These are phyloP conservation scores for Lichenostomus cassidix DNA, from an alignment of 2,113 vertebrate genomes.

Conservation along the genomic window DNA sequence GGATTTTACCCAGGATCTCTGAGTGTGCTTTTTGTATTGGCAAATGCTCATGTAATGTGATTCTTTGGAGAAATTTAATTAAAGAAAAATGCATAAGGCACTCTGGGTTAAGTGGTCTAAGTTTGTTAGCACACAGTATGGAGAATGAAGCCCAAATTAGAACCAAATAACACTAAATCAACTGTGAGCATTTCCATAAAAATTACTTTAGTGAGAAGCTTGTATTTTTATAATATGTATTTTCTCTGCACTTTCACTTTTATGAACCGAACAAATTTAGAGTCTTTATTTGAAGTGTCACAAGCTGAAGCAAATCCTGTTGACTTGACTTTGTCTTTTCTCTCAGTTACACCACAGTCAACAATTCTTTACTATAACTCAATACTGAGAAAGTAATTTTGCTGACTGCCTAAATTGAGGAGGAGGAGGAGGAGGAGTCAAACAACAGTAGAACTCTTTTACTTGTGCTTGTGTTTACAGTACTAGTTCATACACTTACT, in stretches of 20 bases:
- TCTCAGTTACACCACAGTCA: background rate
- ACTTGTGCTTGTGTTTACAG: background rate
- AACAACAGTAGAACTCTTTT: background rate
- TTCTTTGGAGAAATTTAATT: conserved; percentile 23
- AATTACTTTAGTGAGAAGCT: background rate
- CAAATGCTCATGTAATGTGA: background rate
- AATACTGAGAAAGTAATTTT: conserved; percentile 7
- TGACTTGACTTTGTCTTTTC: background rate
- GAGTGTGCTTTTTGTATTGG: background rate
- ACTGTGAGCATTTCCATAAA: background rate
- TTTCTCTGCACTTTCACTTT: background rate
- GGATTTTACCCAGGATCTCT: background rate
- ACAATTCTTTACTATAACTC: conserved; percentile 3
- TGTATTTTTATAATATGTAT: background rate
- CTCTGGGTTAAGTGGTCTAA: background rate
- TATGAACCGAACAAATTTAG: background rate
- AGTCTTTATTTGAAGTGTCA: background rate
- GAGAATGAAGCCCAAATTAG: background rate
- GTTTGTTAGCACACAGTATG: background rate
- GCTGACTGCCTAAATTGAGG: background rate
- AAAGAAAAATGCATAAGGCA: background rate
- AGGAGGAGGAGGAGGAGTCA: background rate
- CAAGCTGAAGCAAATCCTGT: background rate
- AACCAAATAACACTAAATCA: background rate
- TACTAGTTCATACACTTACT: background rate